Conservation (phyloP, 2,888 invertebrate genomes). For the Agrochola lota region DNA sequence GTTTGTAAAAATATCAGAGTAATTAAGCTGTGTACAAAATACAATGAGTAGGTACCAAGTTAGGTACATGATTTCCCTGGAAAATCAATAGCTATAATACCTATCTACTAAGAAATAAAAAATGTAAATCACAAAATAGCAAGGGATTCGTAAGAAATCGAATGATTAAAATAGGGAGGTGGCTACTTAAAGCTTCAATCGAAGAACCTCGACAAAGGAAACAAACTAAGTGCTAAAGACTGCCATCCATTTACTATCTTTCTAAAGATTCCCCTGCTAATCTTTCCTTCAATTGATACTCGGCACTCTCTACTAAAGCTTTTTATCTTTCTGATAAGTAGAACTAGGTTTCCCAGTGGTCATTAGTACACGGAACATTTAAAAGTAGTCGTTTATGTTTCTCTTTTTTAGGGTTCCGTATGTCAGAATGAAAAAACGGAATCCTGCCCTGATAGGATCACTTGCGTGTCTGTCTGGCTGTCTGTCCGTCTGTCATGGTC, state of each 20-base stretch:
- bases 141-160: neutral
- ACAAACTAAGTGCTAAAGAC: slow-evolving; percentile 27
- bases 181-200: slow-evolving; percentile 14
- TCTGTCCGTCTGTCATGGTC: no score
- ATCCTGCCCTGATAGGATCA: no score
- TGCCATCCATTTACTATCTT: slow-evolving; percentile 31
- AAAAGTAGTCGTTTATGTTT: neutral
- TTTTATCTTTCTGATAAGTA: slow-evolving; percentile 37
- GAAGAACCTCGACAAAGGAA: slow-evolving; percentile 20
- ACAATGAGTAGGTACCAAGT: neutral
- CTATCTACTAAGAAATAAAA: neutral
- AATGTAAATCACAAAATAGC: neutral
- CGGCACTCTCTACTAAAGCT: slow-evolving; percentile 15
- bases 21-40: neutral
- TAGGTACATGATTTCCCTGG: neutral
- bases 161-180: neutral
- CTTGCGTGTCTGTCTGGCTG: no score
- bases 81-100: neutral
- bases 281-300: slow-evolving; percentile 25
- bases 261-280: slow-evolving; percentile 42
- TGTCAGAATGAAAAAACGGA: no score
- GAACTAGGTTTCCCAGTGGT: slow-evolving; percentile 14
- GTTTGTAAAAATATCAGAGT: neutral
- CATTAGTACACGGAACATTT: slow-evolving; percentile 8
- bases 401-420: no score